These are phyloP conservation scores for Tichodroma muraria DNA, from an alignment of 2,113 vertebrate genomes.

Conservation along the genomic window DNA sequence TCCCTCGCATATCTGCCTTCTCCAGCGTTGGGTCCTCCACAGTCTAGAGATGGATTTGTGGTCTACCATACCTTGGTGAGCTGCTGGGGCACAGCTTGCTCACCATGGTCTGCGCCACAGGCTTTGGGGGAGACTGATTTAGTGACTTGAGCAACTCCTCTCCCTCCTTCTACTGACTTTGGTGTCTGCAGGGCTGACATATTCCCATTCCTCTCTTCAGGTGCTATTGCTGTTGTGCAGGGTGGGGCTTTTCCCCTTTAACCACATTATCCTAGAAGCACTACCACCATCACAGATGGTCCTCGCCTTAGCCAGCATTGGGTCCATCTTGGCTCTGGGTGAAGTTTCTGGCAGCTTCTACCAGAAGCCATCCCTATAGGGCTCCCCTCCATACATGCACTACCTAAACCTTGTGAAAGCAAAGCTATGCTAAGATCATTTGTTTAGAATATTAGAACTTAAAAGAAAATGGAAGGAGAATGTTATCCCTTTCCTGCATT, in stretches of 20 bases:
- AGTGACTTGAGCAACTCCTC: neutral
- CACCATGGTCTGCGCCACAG: neutral
- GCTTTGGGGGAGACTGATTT: neutral
- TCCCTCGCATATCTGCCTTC: too few relatives aligned
- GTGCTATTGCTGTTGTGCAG: neutral
- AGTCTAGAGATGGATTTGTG: neutral
- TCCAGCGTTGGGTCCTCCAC: neutral
- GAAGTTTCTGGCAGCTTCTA: neutral
- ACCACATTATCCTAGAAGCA: accelerated
- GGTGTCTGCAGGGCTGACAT: neutral
- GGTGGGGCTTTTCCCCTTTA: neutral
- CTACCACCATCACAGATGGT: neutral
- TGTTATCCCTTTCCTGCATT: neutral
- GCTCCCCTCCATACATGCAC: too few relatives aligned
- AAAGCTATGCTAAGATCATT: neutral
- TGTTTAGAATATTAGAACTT: neutral
- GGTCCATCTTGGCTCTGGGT: neutral
- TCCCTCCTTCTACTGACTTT: neutral
- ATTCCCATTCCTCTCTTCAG: neutral
- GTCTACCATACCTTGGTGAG: neutral
- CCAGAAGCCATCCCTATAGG: neutral
- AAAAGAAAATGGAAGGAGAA: neutral
- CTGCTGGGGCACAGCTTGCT: neutral
- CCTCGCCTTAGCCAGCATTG: accelerated
- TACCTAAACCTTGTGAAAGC: neutral